Percentiles rank a stretch among this genome's conserved stretches.
Conservation (phyloP, 2,888 invertebrate genomes). For the Parascotia fuliginaria region DNA sequence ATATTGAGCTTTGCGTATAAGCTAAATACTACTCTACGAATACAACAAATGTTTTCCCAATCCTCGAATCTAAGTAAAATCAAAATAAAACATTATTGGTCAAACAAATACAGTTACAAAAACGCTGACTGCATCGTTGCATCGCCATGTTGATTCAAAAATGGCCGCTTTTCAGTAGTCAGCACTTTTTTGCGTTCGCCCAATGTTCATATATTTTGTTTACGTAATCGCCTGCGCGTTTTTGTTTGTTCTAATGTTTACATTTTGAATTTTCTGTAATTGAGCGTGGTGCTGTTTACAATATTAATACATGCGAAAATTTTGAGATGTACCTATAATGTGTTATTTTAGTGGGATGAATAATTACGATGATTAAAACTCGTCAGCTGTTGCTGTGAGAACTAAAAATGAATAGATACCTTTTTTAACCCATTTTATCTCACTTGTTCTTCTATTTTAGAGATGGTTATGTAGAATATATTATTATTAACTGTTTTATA, state of each 20-base stretch:
- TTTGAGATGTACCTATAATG: no score
- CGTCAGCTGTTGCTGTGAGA: no score
- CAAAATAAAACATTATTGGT: conserved; percentile 49
- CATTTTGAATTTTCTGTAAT: conserved; percentile 24
- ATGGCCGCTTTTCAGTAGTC: conserved; percentile 67
- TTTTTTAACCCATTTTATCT: no score
- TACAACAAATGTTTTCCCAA: background rate
- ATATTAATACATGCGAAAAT: no score
- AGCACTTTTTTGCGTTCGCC: conserved; percentile 66
- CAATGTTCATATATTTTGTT: conserved; percentile 58
- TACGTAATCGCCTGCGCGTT: conserved; percentile 44
- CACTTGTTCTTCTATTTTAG: no score
- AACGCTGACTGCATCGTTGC: conserved; percentile 73
- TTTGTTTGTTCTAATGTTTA: conserved; percentile 45
- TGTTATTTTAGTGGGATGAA: no score
- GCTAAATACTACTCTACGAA: background rate
- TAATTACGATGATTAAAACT: no score
- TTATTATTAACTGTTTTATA: no score
- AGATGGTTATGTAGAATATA: no score
- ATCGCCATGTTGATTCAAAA: conserved; percentile 72
- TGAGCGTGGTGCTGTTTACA: conserved; percentile 16
- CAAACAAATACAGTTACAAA: conserved; percentile 66
- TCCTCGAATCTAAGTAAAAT: conserved; percentile 22
- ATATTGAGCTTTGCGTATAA: no score
- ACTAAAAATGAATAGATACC: no score